These are phyloP conservation scores for Sceloporus tristichus DNA, from an alignment of 2,113 vertebrate genomes.

Conservation along the genomic window DNA sequence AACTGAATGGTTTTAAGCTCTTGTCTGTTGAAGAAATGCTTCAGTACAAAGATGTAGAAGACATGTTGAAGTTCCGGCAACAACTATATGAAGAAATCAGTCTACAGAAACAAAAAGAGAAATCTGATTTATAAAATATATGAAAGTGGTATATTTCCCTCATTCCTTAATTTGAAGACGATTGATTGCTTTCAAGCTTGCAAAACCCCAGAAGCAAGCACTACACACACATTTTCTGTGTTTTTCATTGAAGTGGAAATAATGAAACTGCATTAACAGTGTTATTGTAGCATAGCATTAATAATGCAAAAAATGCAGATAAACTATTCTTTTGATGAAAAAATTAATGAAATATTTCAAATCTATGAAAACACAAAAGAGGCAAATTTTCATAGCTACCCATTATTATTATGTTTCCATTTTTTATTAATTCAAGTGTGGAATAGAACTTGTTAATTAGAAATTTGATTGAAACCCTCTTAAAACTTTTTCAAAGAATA, in stretches of 20 bases:
- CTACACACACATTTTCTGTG: slow-evolving; percentile 30
- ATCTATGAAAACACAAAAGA: slow-evolving; percentile 47
- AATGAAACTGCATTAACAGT: slow-evolving; percentile 41
- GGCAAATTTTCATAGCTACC: neutral
- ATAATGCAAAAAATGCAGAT: slow-evolving; percentile 53
- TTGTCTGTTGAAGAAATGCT: slow-evolving; percentile 91
- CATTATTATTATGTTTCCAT: slow-evolving; percentile 14
- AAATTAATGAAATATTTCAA: slow-evolving; percentile 54
- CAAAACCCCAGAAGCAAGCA: slow-evolving; percentile 24
- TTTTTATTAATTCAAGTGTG: slow-evolving; percentile 44
- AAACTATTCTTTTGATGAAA: slow-evolving; percentile 48
- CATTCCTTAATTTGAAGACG: slow-evolving; percentile 7
- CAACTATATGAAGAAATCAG: slow-evolving; percentile 82
- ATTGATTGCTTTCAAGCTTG: slow-evolving; percentile 45
- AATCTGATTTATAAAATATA: slow-evolving; percentile 49
- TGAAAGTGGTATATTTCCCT: slow-evolving; percentile 21
- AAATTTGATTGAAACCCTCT: slow-evolving; percentile 18
- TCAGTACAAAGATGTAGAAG: slow-evolving; percentile 83
- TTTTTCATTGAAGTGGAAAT: slow-evolving; percentile 56
- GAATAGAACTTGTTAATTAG: slow-evolving; percentile 25
- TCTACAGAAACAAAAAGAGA: slow-evolving; percentile 54
- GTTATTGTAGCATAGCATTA: slow-evolving; percentile 41
- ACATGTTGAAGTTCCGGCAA: slow-evolving; percentile 88
- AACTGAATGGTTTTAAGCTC: slow-evolving; percentile 65
- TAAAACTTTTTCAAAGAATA: slow-evolving; percentile 32